Conservation (phyloP, 2,888 invertebrate genomes). For the Tupiocoris notatus region DNA sequence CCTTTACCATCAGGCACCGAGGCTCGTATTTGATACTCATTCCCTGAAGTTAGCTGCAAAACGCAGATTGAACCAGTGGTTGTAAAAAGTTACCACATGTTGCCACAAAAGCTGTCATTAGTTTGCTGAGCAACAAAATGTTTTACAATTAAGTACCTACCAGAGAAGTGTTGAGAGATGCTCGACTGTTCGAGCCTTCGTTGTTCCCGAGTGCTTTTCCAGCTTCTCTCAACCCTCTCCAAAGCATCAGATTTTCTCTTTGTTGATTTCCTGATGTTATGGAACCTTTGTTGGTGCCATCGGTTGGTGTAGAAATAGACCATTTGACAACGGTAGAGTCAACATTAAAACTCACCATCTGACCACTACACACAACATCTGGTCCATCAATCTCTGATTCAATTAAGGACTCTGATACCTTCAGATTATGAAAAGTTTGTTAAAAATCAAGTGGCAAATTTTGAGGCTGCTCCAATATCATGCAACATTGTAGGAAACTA, state of each 20-base stretch:
- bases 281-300: not conserved
- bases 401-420: not conserved
- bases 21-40: conserved; percentile 28
- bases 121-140: too few relatives aligned
- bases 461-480: too few relatives aligned
- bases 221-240: conserved; percentile 18
- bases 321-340: conserved; percentile 12
- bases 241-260: conserved; percentile 31
- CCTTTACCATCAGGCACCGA: not conserved
- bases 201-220: not conserved
- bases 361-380: conserved; percentile 13
- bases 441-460: too few relatives aligned
- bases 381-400: conserved; percentile 28
- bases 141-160: not conserved
- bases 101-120: too few relatives aligned
- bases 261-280: conserved; percentile 28
- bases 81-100: too few relatives aligned
- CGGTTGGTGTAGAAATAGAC: not conserved
- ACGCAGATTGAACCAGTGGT: too few relatives aligned
- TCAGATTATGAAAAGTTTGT: too few relatives aligned
- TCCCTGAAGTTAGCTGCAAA: conserved; percentile 7
- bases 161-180: conserved; percentile 17
- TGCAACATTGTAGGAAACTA: not conserved
- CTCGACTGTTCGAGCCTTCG: not conserved
- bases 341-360: conserved; percentile 11